Percentiles rank a stretch among this genome's conserved stretches.
These are phyloP conservation scores for Cecropterus lyciades DNA, from an alignment of 1,140 invertebrate genomes.

Conservation along the genomic window DNA sequence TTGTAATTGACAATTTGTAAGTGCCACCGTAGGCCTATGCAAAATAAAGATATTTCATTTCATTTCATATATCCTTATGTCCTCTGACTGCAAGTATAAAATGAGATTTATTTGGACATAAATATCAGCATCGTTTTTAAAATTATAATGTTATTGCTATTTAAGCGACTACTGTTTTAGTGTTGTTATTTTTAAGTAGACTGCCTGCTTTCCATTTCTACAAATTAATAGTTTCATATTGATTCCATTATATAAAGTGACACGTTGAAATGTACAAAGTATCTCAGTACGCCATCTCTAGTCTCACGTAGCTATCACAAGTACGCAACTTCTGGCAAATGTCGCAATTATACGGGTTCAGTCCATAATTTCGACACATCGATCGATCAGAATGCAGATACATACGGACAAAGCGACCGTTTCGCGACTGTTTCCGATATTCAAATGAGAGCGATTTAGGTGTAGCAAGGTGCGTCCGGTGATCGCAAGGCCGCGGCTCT, in stretches of 20 bases:
- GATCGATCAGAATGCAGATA: conserved; percentile 12
- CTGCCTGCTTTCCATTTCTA: too few species aligned
- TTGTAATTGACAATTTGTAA: too few species aligned
- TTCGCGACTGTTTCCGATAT: conserved; percentile 22
- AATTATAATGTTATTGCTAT: too few species aligned
- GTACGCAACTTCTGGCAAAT: conserved; percentile 12
- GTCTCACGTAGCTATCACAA: conserved; percentile 6
- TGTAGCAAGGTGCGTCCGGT: neutral
- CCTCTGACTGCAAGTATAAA: too few species aligned
- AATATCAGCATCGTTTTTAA: too few species aligned
- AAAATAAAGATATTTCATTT: too few species aligned
- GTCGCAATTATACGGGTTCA: conserved; percentile 5
- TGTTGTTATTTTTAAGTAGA: too few species aligned
- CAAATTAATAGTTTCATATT: too few species aligned
- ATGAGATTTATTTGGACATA: too few species aligned
- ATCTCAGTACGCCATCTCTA: conserved; percentile 22
- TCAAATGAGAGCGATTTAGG: conserved; percentile 4
- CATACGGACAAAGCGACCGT: conserved; percentile 3
- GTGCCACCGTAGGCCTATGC: too few species aligned
- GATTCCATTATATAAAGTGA: neutral
- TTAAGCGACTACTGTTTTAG: too few species aligned
- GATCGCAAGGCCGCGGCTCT: conserved; percentile 3
- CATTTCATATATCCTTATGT: too few species aligned
- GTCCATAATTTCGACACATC: conserved; percentile 19
- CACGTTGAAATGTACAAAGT: conserved; percentile 6